Evolutionary conservation across 2,888 invertebrate genomes (phyloP).

Genomic region (Rhamphomyia laevipes): DNA sequence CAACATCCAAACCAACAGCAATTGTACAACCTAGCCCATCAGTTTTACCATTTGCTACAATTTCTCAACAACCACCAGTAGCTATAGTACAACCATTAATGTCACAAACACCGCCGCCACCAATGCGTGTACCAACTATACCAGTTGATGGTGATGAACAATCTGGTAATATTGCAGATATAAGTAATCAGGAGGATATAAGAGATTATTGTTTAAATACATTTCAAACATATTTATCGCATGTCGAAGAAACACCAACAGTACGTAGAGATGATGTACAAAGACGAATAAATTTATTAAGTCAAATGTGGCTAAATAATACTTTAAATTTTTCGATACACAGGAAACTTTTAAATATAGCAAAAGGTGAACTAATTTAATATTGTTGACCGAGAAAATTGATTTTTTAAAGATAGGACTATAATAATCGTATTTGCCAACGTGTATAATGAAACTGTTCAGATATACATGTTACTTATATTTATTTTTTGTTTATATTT

Average conservation of each 20-base stretch:
- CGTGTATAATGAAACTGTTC: too few species aligned
- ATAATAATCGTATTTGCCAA: too few species aligned
- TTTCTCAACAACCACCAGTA: slow-evolving; percentile 20
- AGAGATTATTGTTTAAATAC: slow-evolving; percentile 11
- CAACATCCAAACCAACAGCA: slow-evolving; percentile 24
- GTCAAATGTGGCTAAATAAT: slow-evolving; percentile 23
- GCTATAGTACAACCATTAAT: slow-evolving; percentile 23
- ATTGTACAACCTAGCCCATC: slow-evolving; percentile 24
- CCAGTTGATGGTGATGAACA: neutral
- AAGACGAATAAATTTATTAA: slow-evolving; percentile 22
- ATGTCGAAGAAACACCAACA: slow-evolving; percentile 20
- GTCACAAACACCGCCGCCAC: slow-evolving; percentile 6
- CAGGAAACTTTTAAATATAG: slow-evolving; percentile 22
- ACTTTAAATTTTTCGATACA: slow-evolving; percentile 21
- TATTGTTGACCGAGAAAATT: too few species aligned
- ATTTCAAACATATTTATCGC: slow-evolving; percentile 14
- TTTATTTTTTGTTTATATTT: neutral
- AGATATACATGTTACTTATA: too few species aligned
- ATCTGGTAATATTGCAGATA: neutral
- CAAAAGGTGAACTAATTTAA: slow-evolving; percentile 15
- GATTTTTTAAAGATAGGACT: too few species aligned
- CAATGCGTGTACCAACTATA: slow-evolving; percentile 6
- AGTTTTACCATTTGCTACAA: slow-evolving; percentile 15
- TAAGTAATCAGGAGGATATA: slow-evolving; percentile 3
- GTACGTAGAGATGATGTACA: slow-evolving; percentile 23